Base-by-base conservation (phyloP, 2,113 vertebrate genomes). In the Neoarius graeffei region DNA sequence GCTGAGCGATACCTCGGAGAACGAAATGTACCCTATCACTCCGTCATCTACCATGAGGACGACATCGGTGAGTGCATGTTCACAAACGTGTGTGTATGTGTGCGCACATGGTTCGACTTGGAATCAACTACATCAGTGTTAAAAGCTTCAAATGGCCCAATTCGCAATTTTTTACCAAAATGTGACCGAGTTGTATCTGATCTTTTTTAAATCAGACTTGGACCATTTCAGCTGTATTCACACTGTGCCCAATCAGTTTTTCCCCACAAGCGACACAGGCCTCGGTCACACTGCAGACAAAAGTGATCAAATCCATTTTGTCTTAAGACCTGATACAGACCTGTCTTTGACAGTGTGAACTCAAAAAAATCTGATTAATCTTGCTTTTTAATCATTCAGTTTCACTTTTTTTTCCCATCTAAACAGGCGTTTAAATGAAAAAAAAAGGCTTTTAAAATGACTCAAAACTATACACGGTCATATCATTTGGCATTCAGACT, bases 31-130 rank as follows among this genome's bases (percentile, higher is more conserved):
- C 95, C 96, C 5, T 99, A 97, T 94, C 98, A 99, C 90, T 99
- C 98, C 19, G 95, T 99, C 94, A 99, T 99, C 91, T 99, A 99
- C 94, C 98, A 99, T 56, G 98, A 99, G 94, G 96, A 98, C 91
- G 97, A 99, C 93, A 96, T 99, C 82, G 91, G 98, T 99, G 94
- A 98, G 97, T 97, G 90, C 35, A 57, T 81, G 77, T 66, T 69
- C 5, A 52, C 42, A 19, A 15, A 3, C 23, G 5, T 69, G 10
- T 57, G 48, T 83, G 59, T 8, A 13, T 59, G 3, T 85, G 30
- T 57, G 66, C 5, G 6, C 6, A 8, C 7, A 9, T 19, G 8
- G 13, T 69, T 69, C n/a, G 5, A 4, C n/a, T 14, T 14, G n/a
- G 4, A 30, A 69, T 69, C 66, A 30, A 30, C 13, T 30, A 8